A percentile compares a stretch with the other conserved stretches of the same genome.
phyloP scores from a whole-genome alignment of 2,888 invertebrate species.

The Mimachlamys varia region DNA sequence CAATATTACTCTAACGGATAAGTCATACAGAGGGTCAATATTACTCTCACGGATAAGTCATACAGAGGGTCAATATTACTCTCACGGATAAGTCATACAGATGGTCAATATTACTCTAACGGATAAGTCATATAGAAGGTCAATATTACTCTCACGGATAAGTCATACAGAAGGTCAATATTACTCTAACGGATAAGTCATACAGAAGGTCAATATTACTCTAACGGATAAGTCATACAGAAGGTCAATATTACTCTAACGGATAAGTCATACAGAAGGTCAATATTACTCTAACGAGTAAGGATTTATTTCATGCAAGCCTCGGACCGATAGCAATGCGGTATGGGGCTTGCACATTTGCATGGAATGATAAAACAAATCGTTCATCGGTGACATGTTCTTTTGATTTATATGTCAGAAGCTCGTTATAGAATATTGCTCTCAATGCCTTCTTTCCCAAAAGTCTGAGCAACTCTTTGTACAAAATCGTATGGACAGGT shows the following conservation, averaged over 20 bases:
- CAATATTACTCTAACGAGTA: no score
- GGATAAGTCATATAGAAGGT: constrained; percentile 90
- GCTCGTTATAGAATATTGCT: no score
- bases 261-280: constrained; percentile 87
- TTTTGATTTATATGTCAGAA: neutral
- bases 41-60: constrained; percentile 92
- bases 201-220: constrained; percentile 95
- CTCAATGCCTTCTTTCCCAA: no score
- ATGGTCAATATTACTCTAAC: constrained; percentile 97
- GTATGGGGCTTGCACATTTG: neutral
- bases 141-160: constrained; percentile 96
- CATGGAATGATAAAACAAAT: neutral
- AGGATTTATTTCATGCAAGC: neutral
- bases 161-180: constrained; percentile 90
- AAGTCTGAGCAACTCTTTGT: no score
- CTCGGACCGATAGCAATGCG: neutral
- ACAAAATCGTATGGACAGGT: no score
- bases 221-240: constrained; percentile 88
- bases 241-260: constrained; percentile 97
- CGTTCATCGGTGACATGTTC: neutral
- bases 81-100: constrained; percentile 88
- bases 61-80: constrained; percentile 95
- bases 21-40: constrained; percentile 90
- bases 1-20: constrained; percentile 96
- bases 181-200: constrained; percentile 92